phyloP scores from a whole-genome alignment of 2,113 vertebrate genomes.

The Telmatochromis bifrenatus region DNA sequence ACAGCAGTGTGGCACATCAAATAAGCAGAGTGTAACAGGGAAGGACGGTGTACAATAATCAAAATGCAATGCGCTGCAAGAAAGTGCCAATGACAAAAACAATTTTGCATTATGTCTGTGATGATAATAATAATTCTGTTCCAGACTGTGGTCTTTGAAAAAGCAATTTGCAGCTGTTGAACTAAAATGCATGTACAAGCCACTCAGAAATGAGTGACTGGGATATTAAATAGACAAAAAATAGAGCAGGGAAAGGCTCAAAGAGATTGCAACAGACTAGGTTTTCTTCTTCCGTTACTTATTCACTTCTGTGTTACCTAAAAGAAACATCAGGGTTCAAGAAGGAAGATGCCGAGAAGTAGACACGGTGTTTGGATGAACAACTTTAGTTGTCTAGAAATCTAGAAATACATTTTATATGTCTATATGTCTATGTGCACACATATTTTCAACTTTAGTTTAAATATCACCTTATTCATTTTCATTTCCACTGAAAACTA shows the following conservation, averaged over 20 bases:
- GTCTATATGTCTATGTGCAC: neutral
- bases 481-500: neutral
- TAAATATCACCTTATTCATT: neutral
- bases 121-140: constrained; percentile 53
- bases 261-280: neutral
- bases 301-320: neutral
- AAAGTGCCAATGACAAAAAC: constrained; percentile 34
- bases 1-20: neutral
- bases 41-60: neutral
- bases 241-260: neutral
- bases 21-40: neutral
- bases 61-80: neutral
- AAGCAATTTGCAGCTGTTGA: constrained; percentile 56
- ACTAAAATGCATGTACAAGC: neutral
- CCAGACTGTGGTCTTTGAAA: constrained; percentile 45
- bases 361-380: neutral
- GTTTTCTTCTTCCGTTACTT: neutral
- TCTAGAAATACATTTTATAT: neutral
- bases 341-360: neutral
- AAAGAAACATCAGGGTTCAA: neutral
- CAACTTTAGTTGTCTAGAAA: neutral
- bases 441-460: neutral
- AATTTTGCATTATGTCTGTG: constrained; percentile 30
- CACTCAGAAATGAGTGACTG: constrained; percentile 9
- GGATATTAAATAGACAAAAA: constrained; percentile 10